Evolutionary conservation across 2,888 invertebrate genomes (phyloP).

Genomic region (Polylopha cassiicola): DNA sequence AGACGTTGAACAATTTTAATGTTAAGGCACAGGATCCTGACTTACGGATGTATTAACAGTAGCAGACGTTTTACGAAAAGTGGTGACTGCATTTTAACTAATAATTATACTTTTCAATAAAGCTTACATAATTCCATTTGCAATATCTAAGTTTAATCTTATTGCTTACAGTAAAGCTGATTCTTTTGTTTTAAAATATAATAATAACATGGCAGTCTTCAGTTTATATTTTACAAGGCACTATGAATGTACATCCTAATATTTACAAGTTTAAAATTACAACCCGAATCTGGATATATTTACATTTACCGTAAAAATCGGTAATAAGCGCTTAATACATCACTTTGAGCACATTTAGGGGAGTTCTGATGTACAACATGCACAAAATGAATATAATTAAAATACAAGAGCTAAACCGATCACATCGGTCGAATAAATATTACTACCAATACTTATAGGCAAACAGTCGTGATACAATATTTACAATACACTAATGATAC

Average conservation of each 20-base stretch:
- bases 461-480: conserved; percentile 60
- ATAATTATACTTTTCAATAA: conserved; percentile 29
- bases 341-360: conserved; percentile 70
- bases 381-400: conserved; percentile 63
- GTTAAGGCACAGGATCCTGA: conserved; percentile 31
- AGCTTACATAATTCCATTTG: conserved; percentile 33
- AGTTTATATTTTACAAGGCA: conserved; percentile 64
- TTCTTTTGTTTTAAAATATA: conserved; percentile 59
- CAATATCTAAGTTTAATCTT: conserved; percentile 55
- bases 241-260: conserved; percentile 59
- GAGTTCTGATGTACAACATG: conserved; percentile 48
- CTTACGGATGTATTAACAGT: conserved; percentile 24
- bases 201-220: conserved; percentile 74
- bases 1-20: conserved; percentile 17
- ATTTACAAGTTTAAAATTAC: conserved; percentile 66
- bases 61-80: conserved; percentile 28
- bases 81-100: conserved; percentile 34
- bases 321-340: conserved; percentile 72
- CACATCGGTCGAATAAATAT: conserved; percentile 71
- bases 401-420: conserved; percentile 55
- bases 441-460: conserved; percentile 68
- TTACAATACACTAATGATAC: conserved; percentile 47
- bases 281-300: conserved; percentile 66
- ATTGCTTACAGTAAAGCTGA: conserved; percentile 74
- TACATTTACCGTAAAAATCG: conserved; percentile 76